Base-by-base conservation (phyloP, 1,140 invertebrate species). In the Hylyphantes graminicola region DNA sequence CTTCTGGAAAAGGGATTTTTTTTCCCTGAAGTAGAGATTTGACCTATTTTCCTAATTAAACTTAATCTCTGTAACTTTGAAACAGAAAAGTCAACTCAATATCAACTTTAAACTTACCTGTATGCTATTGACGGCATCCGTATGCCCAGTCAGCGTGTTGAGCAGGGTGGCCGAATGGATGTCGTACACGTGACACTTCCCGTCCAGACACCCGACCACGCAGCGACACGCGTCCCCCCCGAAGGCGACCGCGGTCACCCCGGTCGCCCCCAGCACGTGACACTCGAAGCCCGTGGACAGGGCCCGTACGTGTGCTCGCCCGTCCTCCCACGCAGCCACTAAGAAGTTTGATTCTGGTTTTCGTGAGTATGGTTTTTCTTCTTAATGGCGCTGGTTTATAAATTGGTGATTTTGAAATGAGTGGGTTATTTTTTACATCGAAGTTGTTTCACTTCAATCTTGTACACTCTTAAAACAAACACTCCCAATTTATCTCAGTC, bases 341-440 rank as follows among this genome's bases (percentile, higher is more conserved):
- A 96, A 90, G 88, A 96, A 96, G 4, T 95, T 94, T 9, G 94
- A 95, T 88, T 96, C 95, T n/a, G n/a, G n/a, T n/a, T n/a, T n/a
- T n/a, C n/a, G n/a, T n/a, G n/a, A n/a, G n/a, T n/a, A n/a, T n/a
- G n/a, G n/a, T n/a, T n/a, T n/a, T n/a, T n/a, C n/a, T n/a, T n/a
- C n/a, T n/a, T n/a, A n/a, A n/a, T n/a, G n/a, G n/a, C n/a, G n/a
- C n/a, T n/a, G n/a, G n/a, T n/a, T n/a, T n/a, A n/a, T n/a, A n/a
- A n/a, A n/a, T n/a, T n/a, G n/a, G n/a, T n/a, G n/a, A n/a, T n/a
- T n/a, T n/a, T n/a, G n/a, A n/a, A n/a, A 51, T 92, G 91, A 0
- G 95, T 95, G 11, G n/a, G n/a, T n/a, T n/a, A n/a, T n/a, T n/a
- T n/a, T n/a, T n/a, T n/a, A n/a, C n/a, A n/a, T n/a, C n/a, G n/a